A percentile compares a stretch with the other conserved stretches of the same genome.
phyloP scores from a whole-genome alignment of 2,888 invertebrate species.

The Drosophila robusta region DNA sequence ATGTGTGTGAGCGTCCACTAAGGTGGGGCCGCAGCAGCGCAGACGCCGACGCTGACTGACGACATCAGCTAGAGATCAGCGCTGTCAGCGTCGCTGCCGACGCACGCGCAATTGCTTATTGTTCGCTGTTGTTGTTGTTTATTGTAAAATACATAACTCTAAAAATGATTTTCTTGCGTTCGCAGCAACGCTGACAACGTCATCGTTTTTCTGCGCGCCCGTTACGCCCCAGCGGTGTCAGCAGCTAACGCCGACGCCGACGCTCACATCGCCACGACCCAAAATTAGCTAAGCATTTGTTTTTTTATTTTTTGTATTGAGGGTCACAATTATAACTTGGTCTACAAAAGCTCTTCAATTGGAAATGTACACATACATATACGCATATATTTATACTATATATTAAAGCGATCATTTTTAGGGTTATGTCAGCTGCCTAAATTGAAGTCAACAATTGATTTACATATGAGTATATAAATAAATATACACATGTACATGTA shows the following conservation, averaged over 20 bases:
- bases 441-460: constrained; percentile 10
- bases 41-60: constrained; percentile 24
- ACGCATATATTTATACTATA: neutral
- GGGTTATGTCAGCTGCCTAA: constrained; percentile 18
- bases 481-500: neutral
- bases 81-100: constrained; percentile 43
- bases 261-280: constrained; percentile 37
- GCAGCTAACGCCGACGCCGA: constrained; percentile 32
- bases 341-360: constrained; percentile 26
- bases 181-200: constrained; percentile 49
- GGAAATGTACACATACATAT: neutral
- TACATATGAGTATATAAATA: constrained; percentile 5
- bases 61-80: constrained; percentile 63
- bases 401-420: constrained; percentile 1
- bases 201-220: constrained; percentile 55
- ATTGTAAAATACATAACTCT: constrained; percentile 4
- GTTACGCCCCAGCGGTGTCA: constrained; percentile 62
- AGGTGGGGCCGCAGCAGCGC: constrained; percentile 66
- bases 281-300: constrained; percentile 38
- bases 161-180: constrained; percentile 5
- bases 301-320: constrained; percentile 15
- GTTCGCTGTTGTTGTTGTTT: constrained; percentile 5
- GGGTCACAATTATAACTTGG: constrained; percentile 40
- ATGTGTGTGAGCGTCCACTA: constrained; percentile 37
- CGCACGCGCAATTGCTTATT: constrained; percentile 33